A percentile compares a stretch with the other conserved stretches of the same genome.
Evolutionary conservation across 2,888 invertebrate genomes (phyloP).

Genomic region (Leucozona laternaria): DNA sequence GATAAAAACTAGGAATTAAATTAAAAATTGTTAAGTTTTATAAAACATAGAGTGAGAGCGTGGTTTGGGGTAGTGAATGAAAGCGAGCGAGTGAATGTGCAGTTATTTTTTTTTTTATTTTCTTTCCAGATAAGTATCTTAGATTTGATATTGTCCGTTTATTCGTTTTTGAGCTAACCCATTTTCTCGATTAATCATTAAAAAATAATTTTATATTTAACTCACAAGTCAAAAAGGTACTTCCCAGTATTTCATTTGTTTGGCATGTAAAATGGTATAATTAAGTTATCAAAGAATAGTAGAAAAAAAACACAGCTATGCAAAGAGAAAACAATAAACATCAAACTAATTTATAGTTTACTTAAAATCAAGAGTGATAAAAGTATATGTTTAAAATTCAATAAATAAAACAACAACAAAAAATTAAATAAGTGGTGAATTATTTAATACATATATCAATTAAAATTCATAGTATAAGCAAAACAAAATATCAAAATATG

Average conservation of each 20-base stretch:
- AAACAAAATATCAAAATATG: background rate
- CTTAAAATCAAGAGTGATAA: background rate
- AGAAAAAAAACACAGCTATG: background rate
- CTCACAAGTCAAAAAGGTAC: background rate
- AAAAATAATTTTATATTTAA: background rate
- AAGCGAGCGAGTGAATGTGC: background rate
- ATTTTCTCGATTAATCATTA: background rate
- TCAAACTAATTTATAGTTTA: background rate
- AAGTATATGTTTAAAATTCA: background rate
- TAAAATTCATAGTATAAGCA: background rate
- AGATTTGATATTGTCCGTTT: background rate
- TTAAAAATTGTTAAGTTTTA: slow-evolving; percentile 11
- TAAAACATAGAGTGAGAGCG: background rate
- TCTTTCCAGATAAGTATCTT: background rate
- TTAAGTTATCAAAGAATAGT: background rate
- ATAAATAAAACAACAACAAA: background rate
- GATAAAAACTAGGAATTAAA: background rate
- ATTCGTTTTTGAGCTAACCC: background rate
- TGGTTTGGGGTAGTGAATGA: background rate
- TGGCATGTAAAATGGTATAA: background rate
- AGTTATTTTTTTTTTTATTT: background rate
- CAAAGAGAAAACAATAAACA: background rate
- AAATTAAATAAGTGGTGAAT: background rate
- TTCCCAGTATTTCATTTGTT: background rate
- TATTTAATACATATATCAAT: background rate